Evolutionary conservation across 2,113 vertebrate genomes (phyloP).

Genomic region (Mystacornis crossleyi): DNA sequence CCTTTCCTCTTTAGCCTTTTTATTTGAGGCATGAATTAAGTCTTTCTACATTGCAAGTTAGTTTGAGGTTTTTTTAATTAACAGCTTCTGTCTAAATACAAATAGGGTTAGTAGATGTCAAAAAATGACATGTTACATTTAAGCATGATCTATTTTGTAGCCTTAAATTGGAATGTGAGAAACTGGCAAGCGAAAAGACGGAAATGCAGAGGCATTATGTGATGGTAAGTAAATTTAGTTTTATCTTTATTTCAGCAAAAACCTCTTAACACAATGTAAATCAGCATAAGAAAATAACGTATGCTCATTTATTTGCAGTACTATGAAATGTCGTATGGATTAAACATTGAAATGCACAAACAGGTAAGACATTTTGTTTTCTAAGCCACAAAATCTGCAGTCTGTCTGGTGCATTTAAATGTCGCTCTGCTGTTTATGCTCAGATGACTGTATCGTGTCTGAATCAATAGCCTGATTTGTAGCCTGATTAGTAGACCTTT

Average conservation of each 20-base stretch:
- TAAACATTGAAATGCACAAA: constrained; percentile 91
- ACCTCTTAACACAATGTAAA: neutral
- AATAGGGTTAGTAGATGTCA: constrained; percentile 65
- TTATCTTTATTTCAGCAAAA: neutral
- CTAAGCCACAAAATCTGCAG: neutral
- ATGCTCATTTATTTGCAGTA: constrained; percentile 76
- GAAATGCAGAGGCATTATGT: constrained; percentile 99
- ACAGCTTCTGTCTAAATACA: constrained; percentile 60
- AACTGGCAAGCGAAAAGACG: constrained; percentile 96
- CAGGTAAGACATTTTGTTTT: constrained; percentile 79
- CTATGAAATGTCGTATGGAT: constrained; percentile 89
- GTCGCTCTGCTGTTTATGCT: neutral
- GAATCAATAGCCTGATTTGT: neutral
- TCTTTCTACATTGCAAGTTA: neutral
- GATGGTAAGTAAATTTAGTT: constrained; percentile 84
- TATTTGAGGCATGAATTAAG: neutral
- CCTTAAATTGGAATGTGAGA: constrained; percentile 97
- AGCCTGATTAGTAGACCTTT: neutral
- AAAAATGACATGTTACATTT: constrained; percentile 67
- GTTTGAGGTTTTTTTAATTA: neutral
- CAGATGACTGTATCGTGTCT: neutral
- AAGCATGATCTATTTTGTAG: constrained; percentile 79
- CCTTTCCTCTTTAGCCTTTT: neutral
- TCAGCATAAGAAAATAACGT: neutral
- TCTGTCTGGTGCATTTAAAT: neutral